Base-by-base conservation (phyloP, 2,888 invertebrate genomes). In the Odontocolon sp. region DNA sequence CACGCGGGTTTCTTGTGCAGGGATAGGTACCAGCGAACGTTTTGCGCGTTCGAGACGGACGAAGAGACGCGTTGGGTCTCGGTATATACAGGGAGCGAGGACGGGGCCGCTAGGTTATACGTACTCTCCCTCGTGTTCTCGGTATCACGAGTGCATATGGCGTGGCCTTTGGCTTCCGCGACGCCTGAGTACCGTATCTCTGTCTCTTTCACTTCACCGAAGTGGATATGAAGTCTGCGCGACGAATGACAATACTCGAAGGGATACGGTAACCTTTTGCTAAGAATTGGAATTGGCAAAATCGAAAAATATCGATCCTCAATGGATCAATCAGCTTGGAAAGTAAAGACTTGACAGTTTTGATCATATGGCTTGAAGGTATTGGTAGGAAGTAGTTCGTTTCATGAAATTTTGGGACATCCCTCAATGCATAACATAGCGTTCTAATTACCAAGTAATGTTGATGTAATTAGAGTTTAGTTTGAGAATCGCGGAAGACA, bases 1-100 rank as follows among this genome's bases (percentile, higher is more conserved):
- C 81, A 83, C 82, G 82, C 81, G 54, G 31, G 79, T 83, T 82
- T 79, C 80, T 84, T 79, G 76, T 26, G 31, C 61, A 40, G 18
- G 50, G 45, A 50, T 52, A 66, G 52, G 36, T 33, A 38, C 28
- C 61, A 45, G 61, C 36, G 23, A 63, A 28, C 36, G 50, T 38
- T 66, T 75, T 42, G 52, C 69, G 42, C 52, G 8, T 42, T 40
- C 16, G 69, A 70, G 45, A 36, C 18, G 11, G 33, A 47, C 56
- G 14, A 31, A 33, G 45, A 42, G 14, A n/a, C n/a, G 56, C 18
- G n/a, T 40, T 42, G 50, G 50, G 50, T 9, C 50, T 64, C 36
- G 50, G 47, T 63, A 23, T 50, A 8, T 11, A 47, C 23, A 9
- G 23, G 47, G 63, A 47, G 21, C 21, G 64, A 47, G n/a, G 14